Evolutionary conservation across 2,113 vertebrate genomes (phyloP), one percentile per base, ranked within the genome.

Genomic region (Peromyscus leucopus): DNA sequence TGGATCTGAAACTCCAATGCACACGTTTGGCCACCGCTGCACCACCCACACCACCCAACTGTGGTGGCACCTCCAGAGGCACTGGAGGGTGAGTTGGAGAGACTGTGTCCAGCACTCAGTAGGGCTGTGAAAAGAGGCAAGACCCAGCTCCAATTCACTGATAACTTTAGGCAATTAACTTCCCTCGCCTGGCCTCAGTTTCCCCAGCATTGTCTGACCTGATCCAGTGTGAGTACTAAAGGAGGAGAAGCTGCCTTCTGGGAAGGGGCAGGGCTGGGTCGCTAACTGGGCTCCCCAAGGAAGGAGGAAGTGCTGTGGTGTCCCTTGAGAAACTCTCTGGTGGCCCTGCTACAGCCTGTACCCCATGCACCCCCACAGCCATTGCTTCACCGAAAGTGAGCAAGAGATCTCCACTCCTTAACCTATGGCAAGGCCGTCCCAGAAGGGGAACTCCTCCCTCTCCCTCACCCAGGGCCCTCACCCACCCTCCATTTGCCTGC

Each of bases 311-410:
- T 97, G 42, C 51, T 80, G 69, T 89, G 93, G 80, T 7, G 61
- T 90, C 88, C 96, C 84, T 96, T 98, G 96, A 85, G 97, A 97
- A 98, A 97, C 93, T 74, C 46, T 48, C 51, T 19, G 51, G 94
- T 33, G 42, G 84, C 83, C 87, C 90, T 91, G 80, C 90, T 71
- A 10, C 74, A 46, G 82, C 86, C 95, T 24, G 33, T 5, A 86
- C 89, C 75, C 95, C 87, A 19, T 26, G 57, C 36, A 87, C 51
- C 76, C 76, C 69, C 46, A 67, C n/a, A 86, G 89, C 76, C 94
- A 79, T 96, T 96, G 93, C 98, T 94, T 96, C 97, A 98, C 65
- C 89, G 76, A 39, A 36, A 96, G 65, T 80, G 31, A 98, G 93
- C 88, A 98, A 93, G 83, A 88, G 83, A 90, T 61, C 59, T 76